Percentiles rank a stretch among this genome's conserved stretches.
Conservation (phyloP, 2,888 invertebrate genomes). For the Gerris lacustris region DNA sequence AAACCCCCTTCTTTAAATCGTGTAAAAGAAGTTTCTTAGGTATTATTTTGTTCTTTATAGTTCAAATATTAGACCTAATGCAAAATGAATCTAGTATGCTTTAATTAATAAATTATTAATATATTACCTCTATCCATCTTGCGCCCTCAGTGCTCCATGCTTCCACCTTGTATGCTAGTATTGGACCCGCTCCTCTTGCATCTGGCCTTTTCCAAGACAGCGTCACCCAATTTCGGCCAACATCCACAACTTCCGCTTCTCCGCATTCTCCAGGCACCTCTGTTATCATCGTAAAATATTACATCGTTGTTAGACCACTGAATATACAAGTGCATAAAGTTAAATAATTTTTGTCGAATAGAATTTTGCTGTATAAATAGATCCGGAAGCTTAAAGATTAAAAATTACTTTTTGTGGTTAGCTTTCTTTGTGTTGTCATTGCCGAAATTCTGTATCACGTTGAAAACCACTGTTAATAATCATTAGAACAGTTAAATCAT, state of each 20-base stretch:
- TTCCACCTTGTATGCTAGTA: conserved; percentile 70
- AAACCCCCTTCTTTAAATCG: too few relatives aligned
- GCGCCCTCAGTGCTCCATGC: conserved; percentile 74
- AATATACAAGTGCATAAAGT: too few relatives aligned
- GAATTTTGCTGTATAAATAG: background rate
- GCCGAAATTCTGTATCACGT: too few relatives aligned
- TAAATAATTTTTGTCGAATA: background rate
- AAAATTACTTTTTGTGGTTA: too few relatives aligned
- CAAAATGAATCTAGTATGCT: too few relatives aligned
- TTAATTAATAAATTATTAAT: too few relatives aligned
- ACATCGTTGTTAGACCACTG: background rate
- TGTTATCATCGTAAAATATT: conserved; percentile 36
- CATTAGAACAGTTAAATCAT: too few relatives aligned
- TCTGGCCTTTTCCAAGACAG: conserved; percentile 71
- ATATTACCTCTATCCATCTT: conserved; percentile 53
- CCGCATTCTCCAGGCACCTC: conserved; percentile 72
- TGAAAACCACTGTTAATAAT: too few relatives aligned
- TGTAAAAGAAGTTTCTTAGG: too few relatives aligned
- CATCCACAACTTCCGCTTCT: conserved; percentile 62
- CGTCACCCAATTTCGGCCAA: conserved; percentile 73
- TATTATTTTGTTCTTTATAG: too few relatives aligned
- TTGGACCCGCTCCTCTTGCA: conserved; percentile 55
- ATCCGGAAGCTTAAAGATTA: background rate
- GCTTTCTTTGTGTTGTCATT: too few relatives aligned
- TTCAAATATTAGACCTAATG: too few relatives aligned